Conservation (phyloP, 1,140 invertebrate genomes). For the Phocides pigmalion region DNA sequence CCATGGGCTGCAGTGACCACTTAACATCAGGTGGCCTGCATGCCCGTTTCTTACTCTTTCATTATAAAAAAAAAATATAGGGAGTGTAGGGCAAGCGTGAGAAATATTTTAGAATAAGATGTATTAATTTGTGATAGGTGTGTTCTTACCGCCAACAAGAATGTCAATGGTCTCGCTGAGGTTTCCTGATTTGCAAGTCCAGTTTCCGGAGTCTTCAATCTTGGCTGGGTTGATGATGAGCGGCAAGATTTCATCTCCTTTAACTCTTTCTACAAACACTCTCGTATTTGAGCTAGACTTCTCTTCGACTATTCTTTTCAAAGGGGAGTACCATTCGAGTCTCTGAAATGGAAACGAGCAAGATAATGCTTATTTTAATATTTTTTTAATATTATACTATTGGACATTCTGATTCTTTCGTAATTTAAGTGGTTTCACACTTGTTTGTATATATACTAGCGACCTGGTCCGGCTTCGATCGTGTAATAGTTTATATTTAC, state of each 20-base stretch:
- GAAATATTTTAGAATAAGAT: too few species aligned
- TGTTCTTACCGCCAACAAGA: conserved; percentile 64
- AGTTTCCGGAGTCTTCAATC: conserved; percentile 66
- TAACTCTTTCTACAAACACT: conserved; percentile 60
- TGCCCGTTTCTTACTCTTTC: too few species aligned
- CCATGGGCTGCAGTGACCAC: too few species aligned
- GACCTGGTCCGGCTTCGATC: too few species aligned
- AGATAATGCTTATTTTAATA: background rate
- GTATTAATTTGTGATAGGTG: background rate
- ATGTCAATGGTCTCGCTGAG: conserved; percentile 61
- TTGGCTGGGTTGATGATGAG: conserved; percentile 65
- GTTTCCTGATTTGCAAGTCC: conserved; percentile 68
- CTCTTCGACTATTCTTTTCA: conserved; percentile 51
- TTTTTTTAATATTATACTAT: background rate
- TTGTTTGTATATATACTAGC: too few species aligned
- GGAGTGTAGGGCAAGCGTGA: too few species aligned
- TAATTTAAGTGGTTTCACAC: too few species aligned
- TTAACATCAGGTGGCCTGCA: too few species aligned
- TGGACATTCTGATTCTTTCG: background rate
- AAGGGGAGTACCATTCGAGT: conserved; percentile 66
- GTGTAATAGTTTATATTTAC: too few species aligned
- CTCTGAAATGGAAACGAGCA: conserved; percentile 44
- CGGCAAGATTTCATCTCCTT: conserved; percentile 48
- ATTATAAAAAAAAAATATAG: too few species aligned
- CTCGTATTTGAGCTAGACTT: conserved; percentile 58